Evolutionary conservation across 1,140 invertebrate species (phyloP).

Genomic region (Dreissena rostriformis): DNA sequence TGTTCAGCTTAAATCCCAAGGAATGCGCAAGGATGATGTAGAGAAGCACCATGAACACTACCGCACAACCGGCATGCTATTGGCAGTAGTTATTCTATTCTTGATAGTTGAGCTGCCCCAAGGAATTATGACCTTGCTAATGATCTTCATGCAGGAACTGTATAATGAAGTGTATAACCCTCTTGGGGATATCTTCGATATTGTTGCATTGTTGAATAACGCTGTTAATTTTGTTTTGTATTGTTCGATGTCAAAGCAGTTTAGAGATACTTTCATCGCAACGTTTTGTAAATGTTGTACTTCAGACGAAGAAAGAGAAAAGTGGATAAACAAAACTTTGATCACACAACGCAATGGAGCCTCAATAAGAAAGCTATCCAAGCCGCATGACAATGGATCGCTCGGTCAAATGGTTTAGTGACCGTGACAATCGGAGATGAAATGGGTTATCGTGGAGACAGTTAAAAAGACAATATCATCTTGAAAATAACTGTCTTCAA

Average conservation of each 20-base stretch:
- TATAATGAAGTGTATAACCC: constrained; percentile 79
- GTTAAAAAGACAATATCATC: too few relatives aligned
- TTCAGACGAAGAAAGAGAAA: not conserved
- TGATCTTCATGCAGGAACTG: constrained; percentile 63
- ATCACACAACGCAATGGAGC: not conserved
- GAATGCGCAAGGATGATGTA: constrained; percentile 73
- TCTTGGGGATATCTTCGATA: constrained; percentile 94
- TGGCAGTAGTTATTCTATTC: constrained; percentile 93
- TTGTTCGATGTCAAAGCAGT: constrained; percentile 88
- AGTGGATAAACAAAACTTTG: not conserved
- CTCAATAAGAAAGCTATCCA: too few relatives aligned
- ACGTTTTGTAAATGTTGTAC: constrained; percentile 49
- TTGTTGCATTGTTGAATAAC: constrained; percentile 93
- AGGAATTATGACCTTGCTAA: constrained; percentile 79
- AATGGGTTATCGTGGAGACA: too few relatives aligned
- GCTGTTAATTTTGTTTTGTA: constrained; percentile 96
- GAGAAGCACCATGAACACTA: constrained; percentile 85
- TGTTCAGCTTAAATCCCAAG: constrained; percentile 74
- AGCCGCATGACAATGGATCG: too few relatives aligned
- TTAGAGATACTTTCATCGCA: constrained; percentile 42
- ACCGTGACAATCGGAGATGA: too few relatives aligned
- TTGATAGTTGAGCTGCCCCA: constrained; percentile 92
- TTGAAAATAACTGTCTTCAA: too few relatives aligned
- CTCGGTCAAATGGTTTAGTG: too few relatives aligned
- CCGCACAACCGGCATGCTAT: constrained; percentile 94